These are phyloP conservation scores for Trichogramma dendrolimi DNA, from an alignment of 2,888 invertebrate genomes.

Conservation along the genomic window DNA sequence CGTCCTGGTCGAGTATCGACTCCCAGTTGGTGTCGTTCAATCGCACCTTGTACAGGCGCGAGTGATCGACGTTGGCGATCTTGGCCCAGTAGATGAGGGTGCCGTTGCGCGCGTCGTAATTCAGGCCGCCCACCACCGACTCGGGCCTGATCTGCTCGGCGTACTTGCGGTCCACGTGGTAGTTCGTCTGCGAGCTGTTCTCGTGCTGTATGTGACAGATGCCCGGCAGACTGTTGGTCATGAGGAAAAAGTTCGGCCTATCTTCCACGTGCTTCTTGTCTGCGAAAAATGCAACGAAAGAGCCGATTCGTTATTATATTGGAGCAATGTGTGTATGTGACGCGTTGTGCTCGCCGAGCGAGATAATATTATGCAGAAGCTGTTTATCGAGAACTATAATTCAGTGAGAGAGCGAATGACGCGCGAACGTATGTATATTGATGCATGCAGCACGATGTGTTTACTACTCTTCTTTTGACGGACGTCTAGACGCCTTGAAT, in stretches of 20 bases:
- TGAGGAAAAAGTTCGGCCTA: constrained; percentile 20
- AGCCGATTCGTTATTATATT: too few relatives aligned
- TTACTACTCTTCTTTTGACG: too few relatives aligned
- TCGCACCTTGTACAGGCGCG: constrained; percentile 21
- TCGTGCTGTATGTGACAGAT: constrained; percentile 20
- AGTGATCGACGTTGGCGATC: constrained; percentile 24
- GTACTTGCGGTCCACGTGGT: constrained; percentile 23
- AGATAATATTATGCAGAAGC: too few relatives aligned
- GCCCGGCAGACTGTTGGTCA: constrained; percentile 21
- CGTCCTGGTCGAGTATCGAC: constrained; percentile 21
- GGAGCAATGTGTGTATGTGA: too few relatives aligned
- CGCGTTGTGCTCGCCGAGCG: too few relatives aligned
- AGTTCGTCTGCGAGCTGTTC: constrained; percentile 19
- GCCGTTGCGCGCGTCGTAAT: constrained; percentile 20
- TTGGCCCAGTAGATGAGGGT: constrained; percentile 24
- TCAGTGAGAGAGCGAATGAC: too few relatives aligned
- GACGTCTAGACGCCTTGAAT: too few relatives aligned
- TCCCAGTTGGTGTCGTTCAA: constrained; percentile 26
- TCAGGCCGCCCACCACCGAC: constrained; percentile 22
- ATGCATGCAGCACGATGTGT: too few relatives aligned
- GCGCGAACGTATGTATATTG: too few relatives aligned
- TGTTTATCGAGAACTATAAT: too few relatives aligned
- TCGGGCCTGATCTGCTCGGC: constrained; percentile 22
- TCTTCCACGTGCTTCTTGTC: constrained; percentile 24
- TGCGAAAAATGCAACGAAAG: neutral